Percentiles rank a stretch among this genome's conserved stretches.
These are phyloP conservation scores for Lamellibrachia satsuma DNA, from an alignment of 2,888 invertebrate genomes.

Conservation along the genomic window DNA sequence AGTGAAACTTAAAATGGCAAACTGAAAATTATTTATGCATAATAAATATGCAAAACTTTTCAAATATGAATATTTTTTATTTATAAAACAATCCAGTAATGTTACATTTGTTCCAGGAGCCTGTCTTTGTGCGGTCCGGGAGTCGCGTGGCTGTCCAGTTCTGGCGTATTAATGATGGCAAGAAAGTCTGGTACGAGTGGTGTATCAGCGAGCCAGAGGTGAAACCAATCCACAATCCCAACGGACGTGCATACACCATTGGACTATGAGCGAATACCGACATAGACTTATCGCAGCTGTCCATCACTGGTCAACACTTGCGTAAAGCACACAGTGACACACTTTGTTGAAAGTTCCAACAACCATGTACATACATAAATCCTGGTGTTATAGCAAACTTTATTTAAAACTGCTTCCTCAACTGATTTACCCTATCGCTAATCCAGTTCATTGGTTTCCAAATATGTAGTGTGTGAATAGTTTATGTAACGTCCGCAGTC, in stretches of 20 bases:
- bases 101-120: slow-evolving; percentile 70
- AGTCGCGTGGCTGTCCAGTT: slow-evolving; percentile 82
- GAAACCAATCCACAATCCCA: slow-evolving; percentile 75
- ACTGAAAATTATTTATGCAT: too few species aligned
- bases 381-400: neutral
- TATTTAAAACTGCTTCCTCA: neutral
- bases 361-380: neutral
- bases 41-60: too few species aligned
- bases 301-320: too few species aligned
- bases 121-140: slow-evolving; percentile 77
- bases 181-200: slow-evolving; percentile 98
- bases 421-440: neutral
- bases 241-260: slow-evolving; percentile 79
- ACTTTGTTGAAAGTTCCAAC: neutral
- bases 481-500: too few species aligned
- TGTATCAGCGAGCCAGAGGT: slow-evolving; percentile 74
- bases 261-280: slow-evolving; percentile 66
- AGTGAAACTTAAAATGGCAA: too few species aligned
- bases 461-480: too few species aligned
- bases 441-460: neutral
- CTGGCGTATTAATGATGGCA: slow-evolving; percentile 82
- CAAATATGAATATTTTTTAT: too few species aligned
- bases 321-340: neutral
- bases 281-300: neutral
- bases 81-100: too few species aligned